Conservation (phyloP, 2,797 vertebrate genomes). For the Natrix natrix region DNA sequence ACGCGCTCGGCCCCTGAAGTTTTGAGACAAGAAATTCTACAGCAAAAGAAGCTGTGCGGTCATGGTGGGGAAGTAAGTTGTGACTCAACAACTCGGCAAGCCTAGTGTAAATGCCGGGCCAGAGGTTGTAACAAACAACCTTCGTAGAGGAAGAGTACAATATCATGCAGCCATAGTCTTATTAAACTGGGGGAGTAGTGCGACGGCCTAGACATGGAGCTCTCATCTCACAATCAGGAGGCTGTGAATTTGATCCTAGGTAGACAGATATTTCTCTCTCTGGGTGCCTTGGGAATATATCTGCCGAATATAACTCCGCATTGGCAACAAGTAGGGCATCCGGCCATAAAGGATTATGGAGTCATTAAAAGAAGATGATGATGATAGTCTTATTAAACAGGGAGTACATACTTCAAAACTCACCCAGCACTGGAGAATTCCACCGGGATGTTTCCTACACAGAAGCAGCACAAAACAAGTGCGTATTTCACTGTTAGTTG, state of each 20-base stretch:
- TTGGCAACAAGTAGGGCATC: no score
- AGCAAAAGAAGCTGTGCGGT: not conserved
- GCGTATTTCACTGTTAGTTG: slow-evolving; percentile 27
- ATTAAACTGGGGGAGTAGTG: not conserved
- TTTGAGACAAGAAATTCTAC: not conserved
- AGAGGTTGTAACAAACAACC: not conserved
- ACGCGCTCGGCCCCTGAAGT: not conserved
- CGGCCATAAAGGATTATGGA: no score
- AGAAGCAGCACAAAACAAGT: slow-evolving; percentile 47
- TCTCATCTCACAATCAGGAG: no score
- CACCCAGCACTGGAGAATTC: slow-evolving; percentile 2
- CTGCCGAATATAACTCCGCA: no score
- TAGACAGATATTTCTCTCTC: no score
- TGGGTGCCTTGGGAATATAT: no score
- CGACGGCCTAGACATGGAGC: no score
- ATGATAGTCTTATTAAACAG: slow-evolving; percentile 1
- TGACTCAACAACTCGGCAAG: not conserved
- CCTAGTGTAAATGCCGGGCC: not conserved
- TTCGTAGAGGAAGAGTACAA: not conserved
- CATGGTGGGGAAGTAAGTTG: not conserved
- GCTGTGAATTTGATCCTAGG: no score
- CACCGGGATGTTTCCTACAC: slow-evolving; percentile 22
- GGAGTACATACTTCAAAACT: not conserved
- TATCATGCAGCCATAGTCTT: not conserved
- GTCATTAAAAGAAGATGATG: no score